These are phyloP conservation scores for Ruditapes philippinarum DNA, from an alignment of 1,140 invertebrate species.

Conservation along the genomic window DNA sequence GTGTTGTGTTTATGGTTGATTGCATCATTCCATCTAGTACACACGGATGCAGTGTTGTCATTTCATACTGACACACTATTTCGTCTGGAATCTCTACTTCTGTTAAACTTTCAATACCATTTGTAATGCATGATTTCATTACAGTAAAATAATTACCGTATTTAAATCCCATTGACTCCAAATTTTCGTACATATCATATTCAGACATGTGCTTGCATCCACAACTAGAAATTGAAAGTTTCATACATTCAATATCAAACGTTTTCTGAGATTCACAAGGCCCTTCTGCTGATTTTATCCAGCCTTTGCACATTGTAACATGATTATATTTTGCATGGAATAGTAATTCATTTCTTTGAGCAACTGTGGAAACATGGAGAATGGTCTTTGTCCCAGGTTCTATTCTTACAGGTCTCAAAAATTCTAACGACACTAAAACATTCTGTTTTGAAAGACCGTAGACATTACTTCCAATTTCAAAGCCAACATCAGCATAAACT, in stretches of 20 bases:
- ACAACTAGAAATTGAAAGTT: neutral
- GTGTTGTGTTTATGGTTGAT: neutral
- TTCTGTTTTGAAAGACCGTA: neutral
- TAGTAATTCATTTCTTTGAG: slow-evolving; percentile 36
- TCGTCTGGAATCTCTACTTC: neutral
- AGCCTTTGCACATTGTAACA: slow-evolving; percentile 42
- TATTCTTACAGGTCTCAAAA: slow-evolving; percentile 35
- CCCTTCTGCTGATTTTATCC: neutral
- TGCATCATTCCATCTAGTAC: slow-evolving; percentile 47
- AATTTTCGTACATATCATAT: slow-evolving; percentile 9
- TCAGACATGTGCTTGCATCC: neutral
- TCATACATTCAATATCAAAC: neutral
- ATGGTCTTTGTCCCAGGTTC: neutral
- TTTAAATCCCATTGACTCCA: slow-evolving; percentile 30
- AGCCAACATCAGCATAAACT: slow-evolving; percentile 55
- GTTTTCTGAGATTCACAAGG: neutral
- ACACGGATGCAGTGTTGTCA: slow-evolving; percentile 33
- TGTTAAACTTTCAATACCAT: neutral
- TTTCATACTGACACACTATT: neutral
- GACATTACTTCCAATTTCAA: slow-evolving; percentile 42
- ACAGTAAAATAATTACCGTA: slow-evolving; percentile 19
- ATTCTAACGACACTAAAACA: slow-evolving; percentile 27
- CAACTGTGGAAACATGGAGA: slow-evolving; percentile 18
- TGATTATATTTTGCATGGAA: slow-evolving; percentile 18
- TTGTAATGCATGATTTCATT: neutral